phyloP scores from a whole-genome alignment of 2,888 invertebrate genomes.

The Morpho helenor region DNA sequence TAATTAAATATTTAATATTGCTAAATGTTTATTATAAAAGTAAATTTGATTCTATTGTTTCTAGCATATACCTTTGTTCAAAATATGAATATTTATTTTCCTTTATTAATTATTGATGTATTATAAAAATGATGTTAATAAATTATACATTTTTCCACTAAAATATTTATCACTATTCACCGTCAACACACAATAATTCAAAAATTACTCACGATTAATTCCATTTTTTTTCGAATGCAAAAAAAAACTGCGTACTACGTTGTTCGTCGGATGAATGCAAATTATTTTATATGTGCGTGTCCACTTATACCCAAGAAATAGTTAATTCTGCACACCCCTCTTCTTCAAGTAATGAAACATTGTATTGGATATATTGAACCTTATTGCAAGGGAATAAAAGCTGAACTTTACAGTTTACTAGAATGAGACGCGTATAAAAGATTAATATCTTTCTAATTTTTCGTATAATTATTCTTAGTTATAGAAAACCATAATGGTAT shows the following conservation, averaged over 20 bases:
- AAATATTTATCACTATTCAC: conserved; percentile 1
- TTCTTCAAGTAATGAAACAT: conserved; percentile 15
- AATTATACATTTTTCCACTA: neutral
- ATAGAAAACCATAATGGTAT: too few relatives aligned
- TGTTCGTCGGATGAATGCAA: conserved; percentile 42
- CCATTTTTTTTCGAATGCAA: conserved; percentile 32
- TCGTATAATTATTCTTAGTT: too few relatives aligned
- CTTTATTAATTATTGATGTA: too few relatives aligned
- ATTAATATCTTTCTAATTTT: neutral
- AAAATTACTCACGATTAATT: conserved; percentile 41
- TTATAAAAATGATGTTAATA: too few relatives aligned
- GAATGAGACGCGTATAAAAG: neutral
- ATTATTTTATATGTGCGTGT: conserved; percentile 36
- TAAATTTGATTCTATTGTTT: too few relatives aligned
- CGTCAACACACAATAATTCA: conserved; percentile 17
- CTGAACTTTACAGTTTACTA: neutral
- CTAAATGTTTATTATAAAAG: too few relatives aligned
- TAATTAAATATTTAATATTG: too few relatives aligned
- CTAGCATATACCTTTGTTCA: too few relatives aligned
- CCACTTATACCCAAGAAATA: conserved; percentile 65
- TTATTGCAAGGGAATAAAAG: conserved; percentile 1
- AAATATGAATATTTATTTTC: too few relatives aligned
- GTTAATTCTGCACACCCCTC: conserved; percentile 43
- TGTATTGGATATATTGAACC: neutral
- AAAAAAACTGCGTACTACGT: conserved; percentile 24